These are phyloP conservation scores for Leucopsar rothschildi DNA, from an alignment of 2,113 vertebrate genomes.

Conservation along the genomic window DNA sequence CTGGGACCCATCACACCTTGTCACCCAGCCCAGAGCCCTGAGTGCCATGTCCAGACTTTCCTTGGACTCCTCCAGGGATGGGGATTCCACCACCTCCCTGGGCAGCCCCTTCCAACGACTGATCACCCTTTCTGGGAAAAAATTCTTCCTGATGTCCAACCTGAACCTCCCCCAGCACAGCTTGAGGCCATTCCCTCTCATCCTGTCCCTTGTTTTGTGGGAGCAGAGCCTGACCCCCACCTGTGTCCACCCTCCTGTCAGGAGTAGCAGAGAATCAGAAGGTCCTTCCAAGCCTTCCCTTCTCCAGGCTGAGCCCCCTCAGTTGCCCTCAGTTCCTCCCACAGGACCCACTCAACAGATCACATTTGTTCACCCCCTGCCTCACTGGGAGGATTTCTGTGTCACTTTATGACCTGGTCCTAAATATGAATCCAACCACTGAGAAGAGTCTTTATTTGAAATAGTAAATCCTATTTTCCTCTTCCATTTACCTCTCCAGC, in stretches of 20 bases:
- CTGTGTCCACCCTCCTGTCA: background rate
- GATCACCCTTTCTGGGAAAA: background rate
- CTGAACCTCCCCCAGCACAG: no score
- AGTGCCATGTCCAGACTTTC: background rate
- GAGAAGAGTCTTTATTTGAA: background rate
- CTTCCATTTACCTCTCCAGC: background rate
- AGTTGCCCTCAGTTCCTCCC: background rate
- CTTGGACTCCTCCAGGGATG: background rate
- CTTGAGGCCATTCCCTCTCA: fast-evolving
- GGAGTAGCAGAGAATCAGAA: background rate
- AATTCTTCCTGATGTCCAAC: background rate
- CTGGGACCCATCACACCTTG: background rate
- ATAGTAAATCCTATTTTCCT: background rate
- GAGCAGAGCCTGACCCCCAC: background rate
- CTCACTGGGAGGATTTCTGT: background rate
- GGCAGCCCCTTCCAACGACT: background rate
- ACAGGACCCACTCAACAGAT: background rate
- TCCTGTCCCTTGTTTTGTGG: no score
- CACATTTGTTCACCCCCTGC: background rate
- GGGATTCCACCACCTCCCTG: background rate
- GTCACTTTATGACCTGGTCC: background rate
- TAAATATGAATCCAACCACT: background rate
- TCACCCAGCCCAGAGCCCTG: background rate
- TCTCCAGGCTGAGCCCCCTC: background rate
- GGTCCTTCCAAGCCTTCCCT: background rate